Percentiles rank a stretch among this genome's conserved stretches.
Conservation (phyloP, 2,113 vertebrate species). For the Oriolus oriolus region DNA sequence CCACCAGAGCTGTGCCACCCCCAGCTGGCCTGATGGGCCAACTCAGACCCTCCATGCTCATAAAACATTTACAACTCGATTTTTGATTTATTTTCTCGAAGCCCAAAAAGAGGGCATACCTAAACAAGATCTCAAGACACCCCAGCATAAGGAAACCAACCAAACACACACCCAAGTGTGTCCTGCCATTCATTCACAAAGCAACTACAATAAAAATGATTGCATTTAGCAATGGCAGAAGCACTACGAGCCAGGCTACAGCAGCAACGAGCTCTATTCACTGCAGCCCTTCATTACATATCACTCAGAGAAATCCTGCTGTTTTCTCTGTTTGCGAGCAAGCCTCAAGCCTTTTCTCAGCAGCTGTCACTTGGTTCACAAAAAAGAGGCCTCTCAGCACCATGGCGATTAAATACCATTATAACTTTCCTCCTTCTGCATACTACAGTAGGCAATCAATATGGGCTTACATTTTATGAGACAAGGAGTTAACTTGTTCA, state of each 20-base stretch:
- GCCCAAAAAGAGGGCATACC: neutral
- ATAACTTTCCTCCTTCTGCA: conserved; percentile 76
- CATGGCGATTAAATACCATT: conserved; percentile 76
- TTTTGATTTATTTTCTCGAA: neutral
- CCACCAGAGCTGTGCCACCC: neutral
- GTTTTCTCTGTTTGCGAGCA: conserved; percentile 45
- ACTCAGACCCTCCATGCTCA: neutral
- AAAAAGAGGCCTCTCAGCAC: conserved; percentile 66
- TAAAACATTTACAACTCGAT: neutral
- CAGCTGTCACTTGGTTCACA: conserved; percentile 61
- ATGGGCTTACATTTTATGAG: conserved; percentile 96
- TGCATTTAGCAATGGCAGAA: neutral
- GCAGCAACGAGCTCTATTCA: neutral
- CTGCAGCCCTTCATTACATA: neutral
- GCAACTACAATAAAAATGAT: neutral
- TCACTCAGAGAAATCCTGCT: conserved; percentile 31
- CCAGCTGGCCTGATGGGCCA: accelerated
- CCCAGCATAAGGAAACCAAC: neutral
- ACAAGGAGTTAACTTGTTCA: conserved; percentile 99
- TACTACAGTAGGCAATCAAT: conserved; percentile 88
- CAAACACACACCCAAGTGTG: accelerated
- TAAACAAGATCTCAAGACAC: neutral
- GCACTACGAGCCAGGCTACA: neutral
- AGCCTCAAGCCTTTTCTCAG: conserved; percentile 38
- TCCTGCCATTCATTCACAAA: neutral